A percentile compares a stretch with the other conserved stretches of the same genome.
These are phyloP conservation scores for Misgurnus anguillicaudatus DNA, from an alignment of 2,113 vertebrate genomes.

Conservation along the genomic window DNA sequence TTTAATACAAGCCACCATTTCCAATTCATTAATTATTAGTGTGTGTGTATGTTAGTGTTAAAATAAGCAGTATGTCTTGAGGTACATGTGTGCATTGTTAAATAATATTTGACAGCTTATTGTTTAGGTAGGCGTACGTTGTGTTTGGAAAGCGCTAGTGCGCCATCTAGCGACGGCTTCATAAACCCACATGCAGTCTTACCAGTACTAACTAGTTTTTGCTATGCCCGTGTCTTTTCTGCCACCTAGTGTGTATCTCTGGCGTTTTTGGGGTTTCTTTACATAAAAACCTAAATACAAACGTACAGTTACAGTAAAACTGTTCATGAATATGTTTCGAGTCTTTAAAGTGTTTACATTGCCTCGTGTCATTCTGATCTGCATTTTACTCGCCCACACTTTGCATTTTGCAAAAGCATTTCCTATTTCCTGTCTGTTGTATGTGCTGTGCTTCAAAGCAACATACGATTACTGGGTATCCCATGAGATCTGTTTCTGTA, in stretches of 20 bases:
- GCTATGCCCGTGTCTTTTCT: slow-evolving; percentile 5
- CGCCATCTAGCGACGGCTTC: slow-evolving; percentile 45
- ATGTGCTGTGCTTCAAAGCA: background rate
- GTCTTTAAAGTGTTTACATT: too few species aligned
- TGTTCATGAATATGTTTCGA: background rate
- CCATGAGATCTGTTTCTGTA: slow-evolving; percentile 1
- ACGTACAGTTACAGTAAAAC: too few species aligned
- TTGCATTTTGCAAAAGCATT: slow-evolving; percentile 12
- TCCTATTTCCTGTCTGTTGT: slow-evolving; percentile 23
- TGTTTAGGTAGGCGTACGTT: background rate
- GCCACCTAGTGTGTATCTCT: slow-evolving; percentile 44
- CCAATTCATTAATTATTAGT: background rate
- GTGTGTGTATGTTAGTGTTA: background rate
- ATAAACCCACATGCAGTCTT: background rate
- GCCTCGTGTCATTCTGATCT: background rate
- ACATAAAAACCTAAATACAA: background rate
- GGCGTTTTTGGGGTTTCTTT: background rate
- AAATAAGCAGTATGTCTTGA: background rate
- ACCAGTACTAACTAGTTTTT: slow-evolving; percentile 30
- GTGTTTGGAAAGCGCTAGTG: slow-evolving; percentile 17
- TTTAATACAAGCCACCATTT: background rate
- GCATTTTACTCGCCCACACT: background rate
- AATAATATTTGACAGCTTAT: background rate
- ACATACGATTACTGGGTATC: background rate
- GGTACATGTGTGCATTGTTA: too few species aligned